Conservation (phyloP, 2,113 vertebrate genomes). For the Poeciliopsis prolifica region DNA sequence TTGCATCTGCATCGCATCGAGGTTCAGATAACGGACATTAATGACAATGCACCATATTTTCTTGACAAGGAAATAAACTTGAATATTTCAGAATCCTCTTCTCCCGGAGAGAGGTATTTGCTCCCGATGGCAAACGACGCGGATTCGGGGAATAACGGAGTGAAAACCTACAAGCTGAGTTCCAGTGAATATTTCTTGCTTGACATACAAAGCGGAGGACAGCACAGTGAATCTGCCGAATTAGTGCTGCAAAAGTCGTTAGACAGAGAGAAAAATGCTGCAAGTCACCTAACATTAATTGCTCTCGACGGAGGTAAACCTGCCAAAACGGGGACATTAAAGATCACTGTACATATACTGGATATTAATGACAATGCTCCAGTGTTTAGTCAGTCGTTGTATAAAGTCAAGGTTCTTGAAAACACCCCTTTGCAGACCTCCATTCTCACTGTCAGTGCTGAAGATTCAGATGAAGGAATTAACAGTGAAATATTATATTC, state of each 20-base stretch:
- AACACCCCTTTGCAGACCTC: conserved; percentile 56
- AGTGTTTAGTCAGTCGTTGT: conserved; percentile 71
- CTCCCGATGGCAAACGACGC: conserved; percentile 70
- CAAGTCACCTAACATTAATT: conserved; percentile 68
- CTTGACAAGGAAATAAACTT: conserved; percentile 63
- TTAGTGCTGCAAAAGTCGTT: conserved; percentile 75
- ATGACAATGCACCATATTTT: conserved; percentile 84
- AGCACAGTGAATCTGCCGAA: conserved; percentile 72
- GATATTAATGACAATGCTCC: conserved; percentile 77
- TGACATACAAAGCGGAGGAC: conserved; percentile 67
- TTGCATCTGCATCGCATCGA: conserved; percentile 79
- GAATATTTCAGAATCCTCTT: conserved; percentile 76
- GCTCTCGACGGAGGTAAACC: conserved; percentile 79
- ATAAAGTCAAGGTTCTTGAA: conserved; percentile 74
- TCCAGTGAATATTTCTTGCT: conserved; percentile 77
- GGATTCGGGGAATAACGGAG: conserved; percentile 73
- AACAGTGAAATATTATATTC: conserved; percentile 66
- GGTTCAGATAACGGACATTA: conserved; percentile 81
- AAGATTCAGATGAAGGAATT: conserved; percentile 81
- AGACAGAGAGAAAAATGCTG: conserved; percentile 73
- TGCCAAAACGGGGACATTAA: conserved; percentile 65
- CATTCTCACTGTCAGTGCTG: conserved; percentile 67
- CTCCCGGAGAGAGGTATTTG: conserved; percentile 67
- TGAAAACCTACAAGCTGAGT: conserved; percentile 78
- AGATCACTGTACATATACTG: conserved; percentile 60